Base-by-base conservation (phyloP, 2,888 invertebrate species). In the Sesia bembeciformis region DNA sequence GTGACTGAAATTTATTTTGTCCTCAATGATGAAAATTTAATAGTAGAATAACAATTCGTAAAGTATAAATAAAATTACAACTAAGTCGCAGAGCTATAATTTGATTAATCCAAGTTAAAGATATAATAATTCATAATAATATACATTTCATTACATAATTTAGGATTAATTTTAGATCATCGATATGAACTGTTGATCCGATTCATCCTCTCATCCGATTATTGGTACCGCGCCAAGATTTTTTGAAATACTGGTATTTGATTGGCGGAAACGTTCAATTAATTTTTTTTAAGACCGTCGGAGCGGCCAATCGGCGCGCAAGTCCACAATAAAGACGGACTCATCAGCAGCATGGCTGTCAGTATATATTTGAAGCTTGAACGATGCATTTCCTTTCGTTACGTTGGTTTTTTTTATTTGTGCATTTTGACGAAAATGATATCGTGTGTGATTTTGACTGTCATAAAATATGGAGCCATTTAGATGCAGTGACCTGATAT, bases 321-420 rank as follows among this genome's bases (percentile, higher is more conserved):
- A 91, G 90, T 89, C 90, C 90, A 91, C 92, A 92, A 93, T 94
- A 94, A 95, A 95, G 94, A 93, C 93, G 92, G 93, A 92, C 93
- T 93, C 93, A 92, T 92, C 92, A 91, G 92, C 94, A 95, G 94
- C 93, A 96, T 96, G 95, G 96, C 95, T 95, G 96, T 94, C 96
- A 97, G 96, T 97, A 97, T 97, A 97, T 95, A 97, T 96, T 94
- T 95, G 95, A 94, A 93, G 92, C 92, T 93, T 92, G 92, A 88
- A 93, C 91, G 92, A 95, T 95, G 94, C 92, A 92, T 92, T 93
- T 93, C 94, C 94, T 95, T 93, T 93, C 93, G 92, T 93, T 91
- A 91, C 81, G 85, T 90, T 90, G 90, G 84, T 84, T 87, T 90
- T 90, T 90, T 88, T 87, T 89, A 81, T 87, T 86, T 84, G 82